A percentile compares a stretch with the other conserved stretches of the same genome.
These are phyloP conservation scores for Physocephala rufipes DNA, from an alignment of 2,888 invertebrate genomes.

Conservation along the genomic window DNA sequence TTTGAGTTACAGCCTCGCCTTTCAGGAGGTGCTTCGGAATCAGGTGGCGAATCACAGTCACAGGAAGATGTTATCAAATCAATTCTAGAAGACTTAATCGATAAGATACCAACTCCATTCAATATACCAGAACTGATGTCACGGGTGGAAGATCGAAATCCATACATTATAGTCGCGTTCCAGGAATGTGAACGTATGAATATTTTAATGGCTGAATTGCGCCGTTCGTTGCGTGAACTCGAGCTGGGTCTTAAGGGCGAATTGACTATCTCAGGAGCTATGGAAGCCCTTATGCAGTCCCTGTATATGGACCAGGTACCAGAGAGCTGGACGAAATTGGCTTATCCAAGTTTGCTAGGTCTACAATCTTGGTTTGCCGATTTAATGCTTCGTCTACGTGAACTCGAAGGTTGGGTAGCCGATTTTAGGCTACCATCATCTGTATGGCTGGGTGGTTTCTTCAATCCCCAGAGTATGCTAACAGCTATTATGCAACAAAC, in stretches of 20 bases:
- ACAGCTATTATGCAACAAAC: slow-evolving; percentile 98
- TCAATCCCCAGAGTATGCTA: slow-evolving; percentile 95
- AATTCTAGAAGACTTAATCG: slow-evolving; percentile 85
- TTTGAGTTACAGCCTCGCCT: slow-evolving; percentile 92
- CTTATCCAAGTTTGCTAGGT: slow-evolving; percentile 87
- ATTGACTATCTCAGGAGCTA: slow-evolving; percentile 88
- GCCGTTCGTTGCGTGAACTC: slow-evolving; percentile 82
- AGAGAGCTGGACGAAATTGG: slow-evolving; percentile 82
- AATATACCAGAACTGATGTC: slow-evolving; percentile 85
- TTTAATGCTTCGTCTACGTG: slow-evolving; percentile 79
- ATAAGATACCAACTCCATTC: slow-evolving; percentile 89
- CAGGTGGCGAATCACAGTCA: slow-evolving; percentile 70
- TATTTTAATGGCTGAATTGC: slow-evolving; percentile 81
- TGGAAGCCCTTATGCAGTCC: slow-evolving; percentile 87
- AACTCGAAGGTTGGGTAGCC: slow-evolving; percentile 86
- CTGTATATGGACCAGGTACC: slow-evolving; percentile 93
- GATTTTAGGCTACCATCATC: slow-evolving; percentile 89
- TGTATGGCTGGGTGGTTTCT: slow-evolving; percentile 94
- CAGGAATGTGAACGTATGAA: slow-evolving; percentile 98
- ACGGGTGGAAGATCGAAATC: slow-evolving; percentile 88
- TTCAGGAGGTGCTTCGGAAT: slow-evolving; percentile 74
- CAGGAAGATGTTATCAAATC: slow-evolving; percentile 77
- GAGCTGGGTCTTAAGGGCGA: slow-evolving; percentile 93
- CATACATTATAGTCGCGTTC: slow-evolving; percentile 89
- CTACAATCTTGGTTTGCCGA: slow-evolving; percentile 90